Evolutionary conservation across 2,113 vertebrate species (phyloP), one percentile per base, ranked within the genome.

Genomic region (Dicerorhinus sumatrensis): DNA sequence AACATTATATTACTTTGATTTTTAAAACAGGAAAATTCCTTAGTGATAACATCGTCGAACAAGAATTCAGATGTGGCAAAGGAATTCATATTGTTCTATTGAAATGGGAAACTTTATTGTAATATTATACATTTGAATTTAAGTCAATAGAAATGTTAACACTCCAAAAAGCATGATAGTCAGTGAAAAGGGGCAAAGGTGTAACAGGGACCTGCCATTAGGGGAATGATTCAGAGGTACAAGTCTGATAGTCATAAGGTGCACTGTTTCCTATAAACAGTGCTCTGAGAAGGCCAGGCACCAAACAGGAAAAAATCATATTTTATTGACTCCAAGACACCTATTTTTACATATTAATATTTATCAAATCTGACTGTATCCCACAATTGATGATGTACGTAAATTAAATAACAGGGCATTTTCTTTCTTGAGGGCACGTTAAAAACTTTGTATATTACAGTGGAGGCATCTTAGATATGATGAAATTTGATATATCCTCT

Each of bases 331-430:
- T 72, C 33, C 14, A 70, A 56, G 54, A 72, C 13, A 80, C 33
- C 73, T 46, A 92, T 36, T 67, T 96, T 95, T 93, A 84, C 56
- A 88, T 54, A 5, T 27, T 91, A 83, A 84, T 79, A 80, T 88
- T 94, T 79, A 88, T 73, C 6, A 56, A 92, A 90, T 79, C 65
- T 94, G 51, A 72, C 46, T 76, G 3, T 51, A 58, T 73, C 3
- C 63, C 39, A 63, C 27, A 82, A 92, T 60, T 76, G 25, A 77
- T 67, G 23, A 3, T 54, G 4, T 82, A 14, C 0, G 46, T 70
- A 87, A 93, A 88, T 83, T 96, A 91, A 60, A 80, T 92, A 33
- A 23, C 21, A 84, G 33, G 5, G 21, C 9, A 75, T 93, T 84
- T 91, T 94, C 33, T 94, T 88, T 82, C n/a, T 88, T 25, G 67